Base-by-base conservation (phyloP, 2,797 vertebrate genomes). In the Protosalanx chinensis region DNA sequence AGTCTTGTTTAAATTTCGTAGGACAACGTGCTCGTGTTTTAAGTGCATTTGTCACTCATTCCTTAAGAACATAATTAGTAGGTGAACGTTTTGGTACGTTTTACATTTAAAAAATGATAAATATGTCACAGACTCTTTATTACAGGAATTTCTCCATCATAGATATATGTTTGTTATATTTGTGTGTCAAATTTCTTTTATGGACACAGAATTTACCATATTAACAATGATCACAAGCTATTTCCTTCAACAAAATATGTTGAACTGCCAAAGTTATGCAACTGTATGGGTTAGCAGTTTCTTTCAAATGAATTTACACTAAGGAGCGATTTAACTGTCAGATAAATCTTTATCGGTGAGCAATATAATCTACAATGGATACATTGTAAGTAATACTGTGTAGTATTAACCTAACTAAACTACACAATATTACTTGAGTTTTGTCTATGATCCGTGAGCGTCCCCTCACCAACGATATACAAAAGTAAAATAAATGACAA, bases 391-490 rank as follows among this genome's bases (percentile, higher is more conserved):
- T 56, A n/a, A 56, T n/a, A 56, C n/a, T 56, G 51, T 56, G 18
- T n/a, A n/a, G 18, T n/a, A 23, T 10, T 59, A 10, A 23, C 8
- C 64, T 66, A 46, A 67, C 46, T 16, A 49, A 23, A 13, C 20
- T 30, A 67, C 5, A 27, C 27, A 13, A 16, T 6, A 33, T 49
- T 8, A 67, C 5, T 41, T 49, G 64, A 67, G 32, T 56, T 32
- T 10, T 60, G 6, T 15, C n/a, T 77, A 76, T 79, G 86, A 89
- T 85, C 87, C 84, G 82, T 87, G 86, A 90, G 82, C 74, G 73
- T 84, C 81, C 63, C 35, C 37, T 82, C 57, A 72, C 27, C 65
- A 6, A 13, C 32, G 75, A 5, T 56, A 80, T 88, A 90, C 86
- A 90, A 69, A 80, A 81, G 61, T 51, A 29, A 69, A 23, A 12